Evolutionary conservation across 2,113 vertebrate species (phyloP).

Genomic region (Pogona vitticeps): DNA sequence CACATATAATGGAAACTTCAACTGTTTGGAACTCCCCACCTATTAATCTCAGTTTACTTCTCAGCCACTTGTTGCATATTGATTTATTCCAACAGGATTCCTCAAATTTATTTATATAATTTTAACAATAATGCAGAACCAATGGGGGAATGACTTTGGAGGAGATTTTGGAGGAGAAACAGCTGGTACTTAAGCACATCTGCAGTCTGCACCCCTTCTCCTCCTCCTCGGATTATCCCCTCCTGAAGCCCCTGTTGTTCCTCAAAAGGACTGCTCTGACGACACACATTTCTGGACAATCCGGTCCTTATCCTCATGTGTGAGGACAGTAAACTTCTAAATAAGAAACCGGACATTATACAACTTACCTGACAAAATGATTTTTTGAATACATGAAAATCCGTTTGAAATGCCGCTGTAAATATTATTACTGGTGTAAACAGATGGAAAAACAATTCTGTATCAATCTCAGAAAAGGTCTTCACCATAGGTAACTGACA

Average conservation of each 20-base stretch:
- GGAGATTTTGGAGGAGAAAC: too few species aligned
- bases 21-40: too few species aligned
- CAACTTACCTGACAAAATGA: constrained; percentile 65
- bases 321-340: background rate
- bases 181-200: background rate
- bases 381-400: constrained; percentile 65
- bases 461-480: constrained; percentile 14
- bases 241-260: background rate
- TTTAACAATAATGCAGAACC: too few species aligned
- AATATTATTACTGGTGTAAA: constrained; percentile 70
- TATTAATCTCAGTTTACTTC: too few species aligned
- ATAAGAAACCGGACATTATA: background rate
- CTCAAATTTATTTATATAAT: too few species aligned
- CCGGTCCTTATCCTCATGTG: background rate
- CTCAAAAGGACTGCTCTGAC: background rate
- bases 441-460: constrained; percentile 48
- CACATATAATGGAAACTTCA: too few species aligned
- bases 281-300: background rate
- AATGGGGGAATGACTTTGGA: too few species aligned
- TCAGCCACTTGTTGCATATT: too few species aligned
- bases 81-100: too few species aligned
- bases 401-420: constrained; percentile 67
- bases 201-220: background rate
- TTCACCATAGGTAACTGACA: constrained; percentile 6
- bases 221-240: background rate